Evolutionary conservation across 1,140 invertebrate species (phyloP).

Genomic region (Danaus melanippus): DNA sequence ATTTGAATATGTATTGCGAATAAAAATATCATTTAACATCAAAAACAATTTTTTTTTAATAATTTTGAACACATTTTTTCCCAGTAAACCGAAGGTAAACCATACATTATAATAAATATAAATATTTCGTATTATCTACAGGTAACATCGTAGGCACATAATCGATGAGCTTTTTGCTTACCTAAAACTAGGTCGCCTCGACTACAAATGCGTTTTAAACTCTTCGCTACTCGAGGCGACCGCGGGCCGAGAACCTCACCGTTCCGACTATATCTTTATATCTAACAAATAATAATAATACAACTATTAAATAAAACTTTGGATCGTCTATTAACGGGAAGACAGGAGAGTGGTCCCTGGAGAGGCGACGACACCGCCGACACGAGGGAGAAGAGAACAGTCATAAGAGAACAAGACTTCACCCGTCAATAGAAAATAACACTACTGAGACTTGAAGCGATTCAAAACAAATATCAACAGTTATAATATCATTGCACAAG

Average conservation of each 20-base stretch:
- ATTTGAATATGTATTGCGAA: constrained; percentile 49
- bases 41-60: constrained; percentile 34
- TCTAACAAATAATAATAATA: constrained; percentile 55
- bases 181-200: constrained; percentile 25
- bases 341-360: constrained; percentile 54
- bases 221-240: constrained; percentile 10
- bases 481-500: constrained; percentile 65
- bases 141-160: constrained; percentile 71
- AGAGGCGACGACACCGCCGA: constrained; percentile 13
- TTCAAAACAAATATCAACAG: constrained; percentile 25
- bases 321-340: constrained; percentile 61
- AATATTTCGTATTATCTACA: constrained; percentile 60
- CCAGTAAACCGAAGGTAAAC: constrained; percentile 52
- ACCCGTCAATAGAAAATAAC: constrained; percentile 33
- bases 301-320: constrained; percentile 53
- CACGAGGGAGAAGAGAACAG: constrained; percentile 9
- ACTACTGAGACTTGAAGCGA: constrained; percentile 11
- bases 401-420: constrained; percentile 14
- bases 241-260: constrained; percentile 14
- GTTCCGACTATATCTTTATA: constrained; percentile 27
- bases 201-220: constrained; percentile 8
- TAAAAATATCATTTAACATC: constrained; percentile 65
- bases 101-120: constrained; percentile 43
- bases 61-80: constrained; percentile 66
- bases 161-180: constrained; percentile 57